Evolutionary conservation across 2,113 vertebrate genomes (phyloP).

Genomic region (Carassius auratus): DNA sequence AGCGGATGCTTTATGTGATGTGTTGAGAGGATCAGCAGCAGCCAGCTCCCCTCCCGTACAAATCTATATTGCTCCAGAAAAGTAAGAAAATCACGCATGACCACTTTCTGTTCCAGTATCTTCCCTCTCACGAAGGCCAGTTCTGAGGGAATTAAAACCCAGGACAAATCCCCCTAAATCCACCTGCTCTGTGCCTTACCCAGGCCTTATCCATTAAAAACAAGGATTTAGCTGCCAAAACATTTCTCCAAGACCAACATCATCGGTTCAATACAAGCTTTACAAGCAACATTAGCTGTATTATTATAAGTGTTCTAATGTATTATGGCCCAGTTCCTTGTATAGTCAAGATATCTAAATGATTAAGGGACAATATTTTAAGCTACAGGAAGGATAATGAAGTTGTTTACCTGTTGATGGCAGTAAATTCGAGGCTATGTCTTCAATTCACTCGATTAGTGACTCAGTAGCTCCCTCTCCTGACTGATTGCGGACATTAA

Average conservation of each 20-base stretch:
- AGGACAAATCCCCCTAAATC: background rate
- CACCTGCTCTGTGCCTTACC: background rate
- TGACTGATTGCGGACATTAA: background rate
- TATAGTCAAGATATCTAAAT: background rate
- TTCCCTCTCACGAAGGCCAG: background rate
- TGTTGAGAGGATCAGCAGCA: background rate
- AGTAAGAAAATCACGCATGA: background rate
- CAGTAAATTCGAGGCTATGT: background rate
- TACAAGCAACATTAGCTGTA: background rate
- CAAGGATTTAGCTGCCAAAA: background rate
- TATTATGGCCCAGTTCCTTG: background rate
- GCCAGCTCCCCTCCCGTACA: background rate
- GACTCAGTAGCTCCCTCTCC: background rate
- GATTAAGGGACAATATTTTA: background rate
- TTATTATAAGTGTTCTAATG: background rate
- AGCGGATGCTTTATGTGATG: background rate
- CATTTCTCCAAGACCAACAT: background rate
- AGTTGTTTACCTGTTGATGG: constrained; percentile 1
- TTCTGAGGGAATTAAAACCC: background rate
- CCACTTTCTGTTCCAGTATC: background rate
- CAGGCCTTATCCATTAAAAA: background rate
- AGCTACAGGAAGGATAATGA: background rate
- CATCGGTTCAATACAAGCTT: background rate
- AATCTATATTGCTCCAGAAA: background rate
- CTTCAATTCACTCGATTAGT: background rate